Base-by-base conservation (phyloP, 1,140 invertebrate species). In the Drosophila saltans region DNA sequence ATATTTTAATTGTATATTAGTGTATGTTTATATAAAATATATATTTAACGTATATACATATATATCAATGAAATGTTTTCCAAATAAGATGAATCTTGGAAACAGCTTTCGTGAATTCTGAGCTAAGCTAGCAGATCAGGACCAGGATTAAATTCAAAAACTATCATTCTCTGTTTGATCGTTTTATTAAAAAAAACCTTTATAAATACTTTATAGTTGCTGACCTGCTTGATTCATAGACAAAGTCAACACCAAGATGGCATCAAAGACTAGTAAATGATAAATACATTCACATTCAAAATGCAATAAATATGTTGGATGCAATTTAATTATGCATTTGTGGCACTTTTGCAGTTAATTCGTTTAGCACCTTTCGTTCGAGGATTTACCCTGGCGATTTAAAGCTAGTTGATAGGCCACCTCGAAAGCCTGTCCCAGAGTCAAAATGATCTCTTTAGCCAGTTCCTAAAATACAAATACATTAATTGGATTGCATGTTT, bases 401-500 rank as follows among this genome's bases (percentile, higher is more conserved):
- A 89, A 21, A 1, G 84, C 84, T 7, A 89, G 24, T 33, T 99
- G 98, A 93, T 99, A 99, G 1, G 98, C 98, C 8, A 99, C 97
- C 92, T 99, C 98, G 92, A 99, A 99, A 0, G 98, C 98, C 93
- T 99, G 97, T 0, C 98, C 98, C 21, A 99, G 92, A 0, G 98
- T 99, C 76, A 99, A 93, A 71, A 99, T 99, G 8, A 99, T 96
- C 93, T 99, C 98, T 2, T 97, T 98, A 10, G 98, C 98, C 93
- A 99, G 94, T 79, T 99, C 97, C 98, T 99, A 66, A 8, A 56
- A 74, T n/a, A 1, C 28, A 41, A 10, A 3, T 16, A 43, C 9
- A 0, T 55, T 58, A 5, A 36, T 36, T 36, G 33, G 3, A 6
- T 36, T 26, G 16, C 21, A 8, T 2, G 26, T 4, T 33, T 8